Base-by-base conservation (phyloP, 2,113 vertebrate genomes). In the Erythrocercus mccallii region DNA sequence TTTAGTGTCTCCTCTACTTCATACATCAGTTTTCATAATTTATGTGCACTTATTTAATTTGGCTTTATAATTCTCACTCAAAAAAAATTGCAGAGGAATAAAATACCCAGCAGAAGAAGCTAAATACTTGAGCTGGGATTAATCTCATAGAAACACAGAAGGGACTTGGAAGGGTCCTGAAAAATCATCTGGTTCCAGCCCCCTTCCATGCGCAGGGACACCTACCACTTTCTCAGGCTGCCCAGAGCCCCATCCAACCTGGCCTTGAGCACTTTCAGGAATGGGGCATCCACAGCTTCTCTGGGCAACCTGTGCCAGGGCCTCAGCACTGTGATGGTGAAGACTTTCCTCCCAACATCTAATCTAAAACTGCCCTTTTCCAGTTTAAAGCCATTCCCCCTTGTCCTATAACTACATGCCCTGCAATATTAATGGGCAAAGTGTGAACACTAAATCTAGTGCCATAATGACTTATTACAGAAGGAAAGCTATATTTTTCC, bases 221-320 rank as follows among this genome's bases (percentile, higher is more conserved):
- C 6, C 3, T 44, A 4, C 31, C 40, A n/a, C 27, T 18, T 24
- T 4, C 0, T 2, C 40, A 80, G 31, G 22, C 0, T 30, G 27
- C 31, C 61, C 40, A 53, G 33, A 74, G 27, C 31, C 10, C 6
- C 8, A 15, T 86, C 40, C 61, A 74, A 0, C 17, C 1, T n/a
- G 31, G 8, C 19, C 8, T 37, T 44, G 19, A 56, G 11, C 27
- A 22, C 13, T 56, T 33, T 6, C 35, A 56, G 47, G 48, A 2
- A 25, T 81, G 22, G 9, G 3, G 2, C 22, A 68, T 4, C 45
- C 31, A 42, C 60, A 80, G 4, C 21, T 48, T 37, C 74, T 28
- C n/a, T 47, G 15, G 40, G 23, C 9, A 37, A 2, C 40, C 40
- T 30, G 16, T 68, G 23, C 27, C 6, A 50, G 19, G 0, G 27